Evolutionary conservation across 2,113 vertebrate genomes (phyloP).

Genomic region (Girardinichthys multiradiatus): DNA sequence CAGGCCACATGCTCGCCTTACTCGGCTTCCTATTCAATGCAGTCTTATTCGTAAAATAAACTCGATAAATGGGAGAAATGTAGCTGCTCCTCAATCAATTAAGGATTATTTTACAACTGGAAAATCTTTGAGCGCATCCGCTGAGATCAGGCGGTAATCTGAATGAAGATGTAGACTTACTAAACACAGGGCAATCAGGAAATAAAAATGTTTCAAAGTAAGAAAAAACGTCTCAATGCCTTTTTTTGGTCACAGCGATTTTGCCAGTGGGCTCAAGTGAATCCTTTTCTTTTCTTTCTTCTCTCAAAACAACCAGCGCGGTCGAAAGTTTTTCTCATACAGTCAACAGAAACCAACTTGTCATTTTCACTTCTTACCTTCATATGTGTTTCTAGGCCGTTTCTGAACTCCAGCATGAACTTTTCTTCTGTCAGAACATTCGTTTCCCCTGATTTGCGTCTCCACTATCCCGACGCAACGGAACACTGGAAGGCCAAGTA

Average conservation of each 20-base stretch:
- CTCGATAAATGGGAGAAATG: neutral
- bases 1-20: constrained; percentile 20
- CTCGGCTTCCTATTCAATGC: neutral
- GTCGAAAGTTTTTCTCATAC: neutral
- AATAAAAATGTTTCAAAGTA: neutral
- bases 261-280: constrained; percentile 26
- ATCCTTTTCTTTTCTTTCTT: constrained; percentile 4
- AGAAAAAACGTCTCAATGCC: neutral
- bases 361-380: constrained; percentile 65
- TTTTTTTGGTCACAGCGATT: neutral
- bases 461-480: constrained; percentile 58
- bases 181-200: neutral
- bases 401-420: constrained; percentile 72
- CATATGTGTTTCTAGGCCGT: constrained; percentile 62
- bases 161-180: neutral
- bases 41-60: neutral
- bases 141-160: neutral
- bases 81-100: neutral
- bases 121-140: neutral
- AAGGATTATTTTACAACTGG: neutral
- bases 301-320: constrained; percentile 6
- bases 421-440: constrained; percentile 68
- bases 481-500: constrained; percentile 43
- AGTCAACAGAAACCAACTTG: neutral
- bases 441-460: constrained; percentile 68